Conservation (phyloP, 2,113 vertebrate species). For the Thamnaconus septentrionalis region DNA sequence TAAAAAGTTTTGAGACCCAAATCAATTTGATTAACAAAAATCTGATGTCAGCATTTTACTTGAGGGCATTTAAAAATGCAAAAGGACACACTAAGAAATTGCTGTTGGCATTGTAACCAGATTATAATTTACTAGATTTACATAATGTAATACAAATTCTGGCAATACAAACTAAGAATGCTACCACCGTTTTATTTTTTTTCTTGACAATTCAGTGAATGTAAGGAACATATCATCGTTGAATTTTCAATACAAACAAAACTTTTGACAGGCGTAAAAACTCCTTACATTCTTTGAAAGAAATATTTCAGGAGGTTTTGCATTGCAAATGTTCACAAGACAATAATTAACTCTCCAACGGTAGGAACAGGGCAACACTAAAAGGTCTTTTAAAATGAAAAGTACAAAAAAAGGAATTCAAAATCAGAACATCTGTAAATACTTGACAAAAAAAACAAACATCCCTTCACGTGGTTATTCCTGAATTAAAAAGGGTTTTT, state of each 20-base stretch:
- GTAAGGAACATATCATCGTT: not conserved
- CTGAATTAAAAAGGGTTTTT: constrained; percentile 11
- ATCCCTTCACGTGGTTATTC: constrained; percentile 10
- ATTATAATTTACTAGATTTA: constrained; percentile 38
- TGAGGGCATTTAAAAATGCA: no score
- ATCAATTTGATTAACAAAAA: no score
- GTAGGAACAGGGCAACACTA: not conserved
- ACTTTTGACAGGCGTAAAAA: constrained; percentile 22
- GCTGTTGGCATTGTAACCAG: no score
- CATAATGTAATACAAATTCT: constrained; percentile 32
- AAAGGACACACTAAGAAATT: no score
- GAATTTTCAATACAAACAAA: constrained; percentile 32
- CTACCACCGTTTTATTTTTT: not conserved
- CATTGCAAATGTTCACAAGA: constrained; percentile 5
- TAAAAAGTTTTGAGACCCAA: no score
- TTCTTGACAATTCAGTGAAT: no score
- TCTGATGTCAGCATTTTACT: no score
- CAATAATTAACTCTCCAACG: not conserved
- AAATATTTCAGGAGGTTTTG: constrained; percentile 22
- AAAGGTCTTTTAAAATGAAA: constrained; percentile 13
- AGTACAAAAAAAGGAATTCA: not conserved
- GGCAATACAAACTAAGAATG: constrained; percentile 16
- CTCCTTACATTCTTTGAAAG: constrained; percentile 16
- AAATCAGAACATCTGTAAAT: constrained; percentile 3
- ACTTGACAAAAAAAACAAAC: constrained; percentile 17